These are phyloP conservation scores for Leptinotarsa rubiginosa DNA, from an alignment of 2,888 invertebrate genomes.

Conservation along the genomic window DNA sequence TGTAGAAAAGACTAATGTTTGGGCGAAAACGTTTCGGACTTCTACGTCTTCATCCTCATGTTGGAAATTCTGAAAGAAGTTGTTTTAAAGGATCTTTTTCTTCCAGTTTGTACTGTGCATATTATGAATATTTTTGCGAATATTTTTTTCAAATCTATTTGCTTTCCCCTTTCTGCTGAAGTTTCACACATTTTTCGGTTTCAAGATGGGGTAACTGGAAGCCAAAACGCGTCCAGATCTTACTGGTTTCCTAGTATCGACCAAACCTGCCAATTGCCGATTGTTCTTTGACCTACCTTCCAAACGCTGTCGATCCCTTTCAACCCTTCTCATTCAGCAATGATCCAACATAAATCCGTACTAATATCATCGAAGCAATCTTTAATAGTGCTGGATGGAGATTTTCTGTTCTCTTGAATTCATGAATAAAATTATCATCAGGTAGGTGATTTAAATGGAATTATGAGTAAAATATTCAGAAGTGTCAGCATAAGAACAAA, in stretches of 20 bases:
- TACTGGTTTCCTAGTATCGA: neutral
- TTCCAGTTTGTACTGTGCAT: too few species aligned
- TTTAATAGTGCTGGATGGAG: constrained; percentile 33
- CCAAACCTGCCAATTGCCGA: constrained; percentile 13
- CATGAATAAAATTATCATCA: constrained; percentile 46
- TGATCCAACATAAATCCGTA: constrained; percentile 15
- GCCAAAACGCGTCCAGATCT: too few species aligned
- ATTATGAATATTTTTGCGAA: too few species aligned
- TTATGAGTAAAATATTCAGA: constrained; percentile 52
- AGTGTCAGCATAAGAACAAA: constrained; percentile 48
- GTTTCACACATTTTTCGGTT: too few species aligned
- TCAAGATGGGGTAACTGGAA: too few species aligned
- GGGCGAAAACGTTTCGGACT: too few species aligned
- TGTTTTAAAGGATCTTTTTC: too few species aligned
- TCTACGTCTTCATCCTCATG: too few species aligned
- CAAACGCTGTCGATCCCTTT: constrained; percentile 14
- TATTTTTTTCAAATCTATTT: too few species aligned
- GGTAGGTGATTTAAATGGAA: constrained; percentile 48
- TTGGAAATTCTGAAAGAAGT: too few species aligned
- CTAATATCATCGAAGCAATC: constrained; percentile 26
- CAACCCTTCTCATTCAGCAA: constrained; percentile 18
- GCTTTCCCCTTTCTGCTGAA: too few species aligned
- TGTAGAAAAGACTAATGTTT: too few species aligned
- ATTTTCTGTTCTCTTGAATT: constrained; percentile 38
- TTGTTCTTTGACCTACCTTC: constrained; percentile 8